phyloP scores from a whole-genome alignment of 2,888 invertebrate species.

The Caradrina kadenii region DNA sequence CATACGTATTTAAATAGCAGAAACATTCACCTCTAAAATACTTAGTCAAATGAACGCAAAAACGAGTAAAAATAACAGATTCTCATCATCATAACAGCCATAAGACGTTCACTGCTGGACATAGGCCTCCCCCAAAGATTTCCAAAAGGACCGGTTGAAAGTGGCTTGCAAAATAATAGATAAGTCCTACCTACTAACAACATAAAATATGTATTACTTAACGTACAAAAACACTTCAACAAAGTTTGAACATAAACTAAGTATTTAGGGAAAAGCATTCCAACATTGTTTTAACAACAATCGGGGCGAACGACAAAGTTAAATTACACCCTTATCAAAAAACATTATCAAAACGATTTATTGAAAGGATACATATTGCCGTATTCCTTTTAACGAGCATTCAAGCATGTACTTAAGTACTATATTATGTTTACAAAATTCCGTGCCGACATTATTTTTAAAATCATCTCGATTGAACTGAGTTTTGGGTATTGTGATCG shows the following conservation, averaged over 20 bases:
- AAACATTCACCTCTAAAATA: too few species aligned
- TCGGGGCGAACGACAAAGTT: constrained; percentile 34
- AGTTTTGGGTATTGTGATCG: too few species aligned
- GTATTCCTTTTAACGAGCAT: constrained; percentile 21
- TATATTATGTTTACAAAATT: constrained; percentile 5
- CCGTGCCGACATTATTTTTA: constrained; percentile 1
- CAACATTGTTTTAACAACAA: constrained; percentile 48
- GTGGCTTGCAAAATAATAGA: too few species aligned
- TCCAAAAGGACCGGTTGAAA: too few species aligned
- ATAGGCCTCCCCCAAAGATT: too few species aligned
- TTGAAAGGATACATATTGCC: constrained; percentile 43
- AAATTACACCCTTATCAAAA: constrained; percentile 51
- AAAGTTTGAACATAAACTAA: constrained; percentile 20
- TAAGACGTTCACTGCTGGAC: too few species aligned
- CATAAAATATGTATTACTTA: not conserved
- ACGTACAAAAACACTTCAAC: constrained; percentile 18
- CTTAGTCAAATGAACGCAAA: constrained; percentile 1
- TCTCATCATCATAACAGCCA: too few species aligned
- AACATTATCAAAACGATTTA: constrained; percentile 54
- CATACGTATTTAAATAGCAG: too few species aligned
- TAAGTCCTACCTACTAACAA: not conserved
- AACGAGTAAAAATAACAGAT: not conserved
- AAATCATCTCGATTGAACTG: not conserved
- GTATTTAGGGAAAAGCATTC: constrained; percentile 18
- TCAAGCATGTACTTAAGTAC: not conserved